These are phyloP conservation scores for Triplophysa siluroides DNA, from an alignment of 2,113 vertebrate genomes.

Conservation along the genomic window DNA sequence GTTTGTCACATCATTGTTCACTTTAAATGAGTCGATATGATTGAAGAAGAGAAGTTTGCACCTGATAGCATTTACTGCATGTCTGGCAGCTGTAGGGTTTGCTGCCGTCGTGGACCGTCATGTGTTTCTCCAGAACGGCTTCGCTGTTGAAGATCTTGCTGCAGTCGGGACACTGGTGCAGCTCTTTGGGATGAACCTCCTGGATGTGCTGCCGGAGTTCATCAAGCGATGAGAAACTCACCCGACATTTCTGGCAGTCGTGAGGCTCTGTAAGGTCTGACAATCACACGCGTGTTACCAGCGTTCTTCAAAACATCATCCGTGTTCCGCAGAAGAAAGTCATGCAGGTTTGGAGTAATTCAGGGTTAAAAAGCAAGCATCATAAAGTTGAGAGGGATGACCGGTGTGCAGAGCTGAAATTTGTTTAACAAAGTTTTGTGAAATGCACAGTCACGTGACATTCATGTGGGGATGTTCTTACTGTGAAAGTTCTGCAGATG, in stretches of 20 bases:
- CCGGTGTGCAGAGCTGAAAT: too few relatives aligned
- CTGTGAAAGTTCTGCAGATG: slow-evolving; percentile 88
- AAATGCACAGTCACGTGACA: too few relatives aligned
- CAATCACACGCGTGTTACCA: not conserved
- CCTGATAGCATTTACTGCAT: slow-evolving; percentile 89
- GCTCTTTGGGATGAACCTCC: slow-evolving; percentile 80
- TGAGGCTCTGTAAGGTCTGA: slow-evolving; percentile 83
- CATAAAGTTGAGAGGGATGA: too few relatives aligned
- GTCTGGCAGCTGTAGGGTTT: slow-evolving; percentile 89
- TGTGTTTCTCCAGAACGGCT: slow-evolving; percentile 79
- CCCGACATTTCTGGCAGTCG: slow-evolving; percentile 86
- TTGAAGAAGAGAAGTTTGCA: slow-evolving; percentile 27
- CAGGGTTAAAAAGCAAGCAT: too few relatives aligned
- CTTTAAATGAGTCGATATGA: too few relatives aligned
- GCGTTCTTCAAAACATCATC: too few relatives aligned
- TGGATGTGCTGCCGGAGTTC: slow-evolving; percentile 84
- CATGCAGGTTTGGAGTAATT: too few relatives aligned
- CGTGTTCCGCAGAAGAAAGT: too few relatives aligned
- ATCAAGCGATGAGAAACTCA: slow-evolving; percentile 85
- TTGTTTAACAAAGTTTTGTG: too few relatives aligned
- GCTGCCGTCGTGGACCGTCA: slow-evolving; percentile 74
- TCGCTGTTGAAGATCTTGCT: slow-evolving; percentile 80
- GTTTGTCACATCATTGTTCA: too few relatives aligned
- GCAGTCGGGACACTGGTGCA: slow-evolving; percentile 83
- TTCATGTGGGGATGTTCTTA: slow-evolving; percentile 59